Percentiles rank a stretch among this genome's conserved stretches.
These are phyloP conservation scores for Microctonus hyperodae DNA, from an alignment of 2,888 invertebrate species.

Conservation along the genomic window DNA sequence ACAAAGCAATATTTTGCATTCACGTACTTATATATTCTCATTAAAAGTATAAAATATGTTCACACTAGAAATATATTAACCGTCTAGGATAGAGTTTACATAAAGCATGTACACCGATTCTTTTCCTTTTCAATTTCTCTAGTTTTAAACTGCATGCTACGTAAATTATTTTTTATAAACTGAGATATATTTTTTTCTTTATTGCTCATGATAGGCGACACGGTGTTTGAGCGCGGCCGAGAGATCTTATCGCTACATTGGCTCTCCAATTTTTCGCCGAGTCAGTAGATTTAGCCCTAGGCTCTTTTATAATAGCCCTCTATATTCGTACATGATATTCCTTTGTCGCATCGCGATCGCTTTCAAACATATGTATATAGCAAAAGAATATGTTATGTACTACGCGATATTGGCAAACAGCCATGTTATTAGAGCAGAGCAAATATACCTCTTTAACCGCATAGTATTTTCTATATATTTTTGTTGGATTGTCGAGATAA, in stretches of 20 bases:
- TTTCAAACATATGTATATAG: neutral
- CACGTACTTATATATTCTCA: too few relatives aligned
- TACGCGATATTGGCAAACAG: conserved; percentile 21
- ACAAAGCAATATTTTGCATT: too few relatives aligned
- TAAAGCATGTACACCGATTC: too few relatives aligned
- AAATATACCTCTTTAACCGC: conserved; percentile 1
- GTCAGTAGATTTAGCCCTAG: conserved; percentile 20
- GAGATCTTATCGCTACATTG: conserved; percentile 1
- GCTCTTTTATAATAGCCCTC: neutral
- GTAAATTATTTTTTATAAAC: too few relatives aligned
- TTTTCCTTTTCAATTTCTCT: too few relatives aligned
- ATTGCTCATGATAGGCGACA: neutral
- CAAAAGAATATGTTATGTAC: neutral
- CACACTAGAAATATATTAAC: too few relatives aligned
- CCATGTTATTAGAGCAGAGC: conserved; percentile 30
- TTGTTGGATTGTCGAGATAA: conserved; percentile 23
- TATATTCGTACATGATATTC: conserved; percentile 4
- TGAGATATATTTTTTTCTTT: conserved; percentile 7
- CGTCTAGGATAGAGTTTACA: too few relatives aligned
- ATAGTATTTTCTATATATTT: conserved; percentile 5
- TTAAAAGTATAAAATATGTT: too few relatives aligned
- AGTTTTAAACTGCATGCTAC: too few relatives aligned
- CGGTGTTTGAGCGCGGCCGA: neutral
- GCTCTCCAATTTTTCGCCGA: conserved; percentile 27
- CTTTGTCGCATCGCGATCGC: too few relatives aligned